These are phyloP conservation scores for Lagria hirta DNA, from an alignment of 2,888 invertebrate genomes.

Conservation along the genomic window DNA sequence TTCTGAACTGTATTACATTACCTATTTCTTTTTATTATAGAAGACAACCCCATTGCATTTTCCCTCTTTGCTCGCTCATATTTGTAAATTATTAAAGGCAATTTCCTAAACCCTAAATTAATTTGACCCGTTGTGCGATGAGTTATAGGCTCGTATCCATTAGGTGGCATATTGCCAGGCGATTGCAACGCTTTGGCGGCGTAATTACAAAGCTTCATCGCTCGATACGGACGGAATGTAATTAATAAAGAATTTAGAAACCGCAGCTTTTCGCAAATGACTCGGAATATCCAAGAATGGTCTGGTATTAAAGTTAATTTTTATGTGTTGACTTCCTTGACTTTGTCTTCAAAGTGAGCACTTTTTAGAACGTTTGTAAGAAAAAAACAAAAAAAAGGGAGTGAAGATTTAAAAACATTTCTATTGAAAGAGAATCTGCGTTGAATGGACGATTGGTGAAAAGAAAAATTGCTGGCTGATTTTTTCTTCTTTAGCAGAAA, in stretches of 20 bases:
- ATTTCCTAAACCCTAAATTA: slow-evolving; percentile 48
- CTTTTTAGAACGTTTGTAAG: too few relatives aligned
- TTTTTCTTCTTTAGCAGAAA: too few relatives aligned
- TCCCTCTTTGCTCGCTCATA: slow-evolving; percentile 11
- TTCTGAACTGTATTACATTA: slow-evolving; percentile 11
- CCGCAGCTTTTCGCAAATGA: slow-evolving; percentile 37
- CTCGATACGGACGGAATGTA: slow-evolving; percentile 46
- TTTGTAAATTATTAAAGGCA: slow-evolving; percentile 36
- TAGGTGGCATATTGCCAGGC: slow-evolving; percentile 53
- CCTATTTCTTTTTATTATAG: slow-evolving; percentile 25
- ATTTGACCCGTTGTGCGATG: slow-evolving; percentile 51
- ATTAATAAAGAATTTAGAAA: slow-evolving; percentile 51
- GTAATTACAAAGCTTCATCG: slow-evolving; percentile 48
- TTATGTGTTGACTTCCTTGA: slow-evolving; percentile 21
- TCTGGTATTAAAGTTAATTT: slow-evolving; percentile 40
- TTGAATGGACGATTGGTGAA: too few relatives aligned
- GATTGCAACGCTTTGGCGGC: slow-evolving; percentile 48
- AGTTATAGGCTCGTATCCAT: slow-evolving; percentile 51
- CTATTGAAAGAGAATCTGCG: too few relatives aligned
- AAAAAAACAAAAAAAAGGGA: too few relatives aligned
- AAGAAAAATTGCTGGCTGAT: too few relatives aligned
- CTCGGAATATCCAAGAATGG: slow-evolving; percentile 30
- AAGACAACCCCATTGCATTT: slow-evolving; percentile 9
- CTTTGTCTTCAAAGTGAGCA: too few relatives aligned
- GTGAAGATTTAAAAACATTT: too few relatives aligned